Percentiles rank a stretch among this genome's conserved stretches.
These are phyloP conservation scores for Andrena trimmerana DNA, from an alignment of 2,888 invertebrate genomes.

Conservation along the genomic window DNA sequence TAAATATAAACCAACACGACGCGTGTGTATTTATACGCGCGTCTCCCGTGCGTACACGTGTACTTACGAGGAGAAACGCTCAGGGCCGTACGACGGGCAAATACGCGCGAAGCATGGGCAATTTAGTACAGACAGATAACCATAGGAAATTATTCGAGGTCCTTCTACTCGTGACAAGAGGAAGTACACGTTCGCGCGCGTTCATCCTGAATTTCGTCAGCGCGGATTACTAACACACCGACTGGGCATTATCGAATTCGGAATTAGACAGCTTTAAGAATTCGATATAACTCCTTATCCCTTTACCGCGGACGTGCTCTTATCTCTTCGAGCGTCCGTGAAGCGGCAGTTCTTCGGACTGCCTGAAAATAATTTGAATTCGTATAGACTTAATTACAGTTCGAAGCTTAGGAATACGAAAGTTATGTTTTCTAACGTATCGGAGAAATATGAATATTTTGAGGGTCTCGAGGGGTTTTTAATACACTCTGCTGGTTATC, in stretches of 20 bases:
- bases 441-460: no score
- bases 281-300: neutral
- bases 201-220: conserved; percentile 13
- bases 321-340: conserved; percentile 1
- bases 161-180: conserved; percentile 30
- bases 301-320: neutral
- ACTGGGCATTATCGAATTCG: conserved; percentile 14
- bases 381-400: no score
- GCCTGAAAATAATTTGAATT: no score
- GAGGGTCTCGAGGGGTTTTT: no score
- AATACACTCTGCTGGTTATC: no score
- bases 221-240: neutral
- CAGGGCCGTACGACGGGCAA: conserved; percentile 63
- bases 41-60: conserved; percentile 67
- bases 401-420: no score
- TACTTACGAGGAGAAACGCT: conserved; percentile 67
- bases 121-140: neutral
- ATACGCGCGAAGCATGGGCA: conserved; percentile 52
- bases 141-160: conserved; percentile 37
- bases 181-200: conserved; percentile 27
- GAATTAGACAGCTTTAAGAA: neutral
- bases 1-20: conserved; percentile 65
- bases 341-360: no score
- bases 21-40: conserved; percentile 66
- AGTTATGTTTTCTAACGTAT: no score